These are phyloP conservation scores for Netelia melanura DNA, from an alignment of 2,888 invertebrate species.

Conservation along the genomic window DNA sequence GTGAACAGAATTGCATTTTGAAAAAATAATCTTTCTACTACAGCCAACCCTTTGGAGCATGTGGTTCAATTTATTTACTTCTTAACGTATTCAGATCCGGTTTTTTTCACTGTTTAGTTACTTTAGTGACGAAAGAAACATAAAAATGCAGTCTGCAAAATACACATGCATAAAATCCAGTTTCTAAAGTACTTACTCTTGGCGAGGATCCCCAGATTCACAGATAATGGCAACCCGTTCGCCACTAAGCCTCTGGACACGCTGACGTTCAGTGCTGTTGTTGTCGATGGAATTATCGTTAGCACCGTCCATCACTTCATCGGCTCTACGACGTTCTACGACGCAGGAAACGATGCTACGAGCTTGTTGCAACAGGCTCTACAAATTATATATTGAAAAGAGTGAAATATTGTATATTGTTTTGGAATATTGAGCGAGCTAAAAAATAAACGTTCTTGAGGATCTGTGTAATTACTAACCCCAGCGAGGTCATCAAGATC, in stretches of 20 bases:
- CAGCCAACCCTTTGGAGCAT: too few species aligned
- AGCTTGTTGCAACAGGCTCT: conserved; percentile 86
- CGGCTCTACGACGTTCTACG: conserved; percentile 93
- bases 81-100: too few species aligned
- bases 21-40: too few species aligned
- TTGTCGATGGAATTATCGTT: conserved; percentile 90
- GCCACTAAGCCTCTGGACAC: conserved; percentile 91
- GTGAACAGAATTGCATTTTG: too few species aligned
- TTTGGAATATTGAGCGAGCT: not conserved
- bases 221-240: conserved; percentile 96
- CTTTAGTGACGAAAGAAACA: too few species aligned
- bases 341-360: conserved; percentile 95
- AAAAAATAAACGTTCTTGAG: conserved; percentile 2
- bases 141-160: too few species aligned
- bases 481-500: conserved; percentile 94
- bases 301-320: conserved; percentile 93
- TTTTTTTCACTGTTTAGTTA: too few species aligned
- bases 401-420: conserved; percentile 14
- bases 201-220: conserved; percentile 91
- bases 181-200: conserved; percentile 84
- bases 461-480: conserved; percentile 78
- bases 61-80: too few species aligned
- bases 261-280: conserved; percentile 89
- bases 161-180: too few species aligned
- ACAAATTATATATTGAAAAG: conserved; percentile 25